Conservation (phyloP, 2,797 vertebrate species). For the Gephyroberyx darwinii region DNA sequence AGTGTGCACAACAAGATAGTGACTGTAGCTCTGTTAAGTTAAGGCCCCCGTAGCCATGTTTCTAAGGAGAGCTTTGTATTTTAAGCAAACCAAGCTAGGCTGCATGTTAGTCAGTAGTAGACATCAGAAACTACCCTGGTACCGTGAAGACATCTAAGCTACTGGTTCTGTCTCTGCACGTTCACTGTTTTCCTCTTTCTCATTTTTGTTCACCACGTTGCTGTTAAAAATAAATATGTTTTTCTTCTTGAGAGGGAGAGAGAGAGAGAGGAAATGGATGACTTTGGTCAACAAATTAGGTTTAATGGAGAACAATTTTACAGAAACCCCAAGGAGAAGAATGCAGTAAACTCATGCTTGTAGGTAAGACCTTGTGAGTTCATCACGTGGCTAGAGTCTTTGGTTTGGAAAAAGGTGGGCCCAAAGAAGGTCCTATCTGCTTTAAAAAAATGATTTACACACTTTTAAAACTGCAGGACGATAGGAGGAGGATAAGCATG, state of each 20-base stretch:
- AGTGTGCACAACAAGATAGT: slow-evolving; percentile 70
- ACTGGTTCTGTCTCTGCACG: background rate
- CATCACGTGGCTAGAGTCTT: background rate
- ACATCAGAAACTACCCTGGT: slow-evolving; percentile 32
- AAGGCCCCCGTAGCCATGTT: slow-evolving; percentile 58
- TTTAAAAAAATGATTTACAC: background rate
- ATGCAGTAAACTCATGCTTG: slow-evolving; percentile 2
- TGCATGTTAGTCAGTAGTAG: slow-evolving; percentile 35
- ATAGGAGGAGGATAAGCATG: no score
- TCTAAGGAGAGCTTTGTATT: slow-evolving; percentile 65
- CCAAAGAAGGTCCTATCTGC: no score
- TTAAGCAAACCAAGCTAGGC: slow-evolving; percentile 48
- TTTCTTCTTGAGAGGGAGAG: background rate
- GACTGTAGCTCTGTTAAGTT: slow-evolving; percentile 55
- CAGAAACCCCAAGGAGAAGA: background rate
- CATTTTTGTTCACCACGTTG: background rate
- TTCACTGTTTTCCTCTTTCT: background rate
- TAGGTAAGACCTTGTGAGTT: slow-evolving; percentile 5
- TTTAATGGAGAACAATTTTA: background rate
- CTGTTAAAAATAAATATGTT: slow-evolving; percentile 10
- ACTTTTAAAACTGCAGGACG: background rate
- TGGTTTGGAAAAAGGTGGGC: no score
- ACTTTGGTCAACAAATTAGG: background rate
- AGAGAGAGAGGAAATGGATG: background rate
- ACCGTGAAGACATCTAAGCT: slow-evolving; percentile 6